phyloP scores from a whole-genome alignment of 2,888 invertebrate species.

The Folsomia candida region DNA sequence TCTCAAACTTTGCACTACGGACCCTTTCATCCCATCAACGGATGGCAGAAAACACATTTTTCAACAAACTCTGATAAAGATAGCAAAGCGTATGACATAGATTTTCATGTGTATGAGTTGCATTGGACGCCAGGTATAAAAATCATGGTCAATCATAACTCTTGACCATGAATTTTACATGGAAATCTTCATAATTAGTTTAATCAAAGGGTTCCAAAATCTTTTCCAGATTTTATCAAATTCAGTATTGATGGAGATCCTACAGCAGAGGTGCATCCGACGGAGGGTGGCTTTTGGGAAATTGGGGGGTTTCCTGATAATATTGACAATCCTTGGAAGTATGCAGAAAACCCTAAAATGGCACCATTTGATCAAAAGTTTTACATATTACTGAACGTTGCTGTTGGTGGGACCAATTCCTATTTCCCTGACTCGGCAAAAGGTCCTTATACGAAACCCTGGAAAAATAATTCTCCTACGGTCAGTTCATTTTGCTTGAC shows the following conservation, averaged over 20 bases:
- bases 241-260: slow-evolving; percentile 41
- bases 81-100: slow-evolving; percentile 42
- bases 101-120: slow-evolving; percentile 51
- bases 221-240: slow-evolving; percentile 31
- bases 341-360: slow-evolving; percentile 45
- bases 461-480: slow-evolving; percentile 61
- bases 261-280: slow-evolving; percentile 32
- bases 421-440: slow-evolving; percentile 64
- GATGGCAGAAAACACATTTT: slow-evolving; percentile 50
- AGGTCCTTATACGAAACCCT: slow-evolving; percentile 60
- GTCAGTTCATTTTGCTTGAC: too few relatives aligned
- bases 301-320: slow-evolving; percentile 36
- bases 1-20: slow-evolving; percentile 55
- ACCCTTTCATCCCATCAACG: slow-evolving; percentile 51
- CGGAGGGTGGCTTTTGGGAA: slow-evolving; percentile 45
- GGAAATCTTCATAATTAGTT: not conserved
- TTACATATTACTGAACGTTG: slow-evolving; percentile 64
- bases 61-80: slow-evolving; percentile 43
- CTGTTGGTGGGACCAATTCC: slow-evolving; percentile 65
- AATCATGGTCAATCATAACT: too few relatives aligned
- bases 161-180: not conserved
- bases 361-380: slow-evolving; percentile 53
- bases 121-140: slow-evolving; percentile 50
- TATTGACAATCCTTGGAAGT: slow-evolving; percentile 48
- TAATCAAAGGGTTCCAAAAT: not conserved